Evolutionary conservation across 2,888 invertebrate genomes (phyloP).

Genomic region (Athalia circularis): DNA sequence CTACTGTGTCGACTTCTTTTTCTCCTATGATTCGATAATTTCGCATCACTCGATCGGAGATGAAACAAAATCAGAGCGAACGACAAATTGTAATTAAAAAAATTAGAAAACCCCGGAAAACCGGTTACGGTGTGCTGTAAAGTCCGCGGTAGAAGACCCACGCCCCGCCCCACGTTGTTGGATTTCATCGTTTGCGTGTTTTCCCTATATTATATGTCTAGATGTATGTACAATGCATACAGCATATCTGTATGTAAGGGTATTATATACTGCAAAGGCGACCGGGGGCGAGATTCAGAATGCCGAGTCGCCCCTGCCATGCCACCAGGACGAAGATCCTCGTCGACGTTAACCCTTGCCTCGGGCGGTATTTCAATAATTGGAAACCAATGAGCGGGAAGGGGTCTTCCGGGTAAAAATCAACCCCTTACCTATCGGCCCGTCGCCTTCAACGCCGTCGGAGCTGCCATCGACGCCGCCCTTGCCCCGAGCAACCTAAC

Average conservation of each 20-base stretch:
- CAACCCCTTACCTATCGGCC: constrained; percentile 60
- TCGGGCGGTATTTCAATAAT: constrained; percentile 65
- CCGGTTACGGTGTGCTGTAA: too few species aligned
- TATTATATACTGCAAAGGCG: constrained; percentile 11
- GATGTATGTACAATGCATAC: too few species aligned
- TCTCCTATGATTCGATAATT: too few species aligned
- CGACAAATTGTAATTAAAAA: too few species aligned
- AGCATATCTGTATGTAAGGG: too few species aligned
- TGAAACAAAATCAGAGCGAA: background rate
- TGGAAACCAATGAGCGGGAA: constrained; percentile 66
- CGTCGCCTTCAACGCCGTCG: constrained; percentile 46
- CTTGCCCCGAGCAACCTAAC: constrained; percentile 41
- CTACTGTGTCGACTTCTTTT: background rate
- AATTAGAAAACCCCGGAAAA: too few species aligned
- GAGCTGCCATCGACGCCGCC: background rate
- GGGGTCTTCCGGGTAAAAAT: constrained; percentile 65
- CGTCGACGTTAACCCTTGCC: constrained; percentile 43
- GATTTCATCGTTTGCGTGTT: too few species aligned
- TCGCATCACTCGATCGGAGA: background rate
- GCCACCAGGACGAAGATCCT: constrained; percentile 30
- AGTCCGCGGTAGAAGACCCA: too few species aligned
- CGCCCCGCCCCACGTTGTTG: too few species aligned
- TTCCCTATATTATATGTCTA: too few species aligned
- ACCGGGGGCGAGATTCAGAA: constrained; percentile 13
- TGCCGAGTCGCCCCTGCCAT: constrained; percentile 3